A percentile compares a stretch with the other conserved stretches of the same genome.
These are phyloP conservation scores for Camponotus vicinus DNA, from an alignment of 1,140 invertebrate genomes.

Conservation along the genomic window DNA sequence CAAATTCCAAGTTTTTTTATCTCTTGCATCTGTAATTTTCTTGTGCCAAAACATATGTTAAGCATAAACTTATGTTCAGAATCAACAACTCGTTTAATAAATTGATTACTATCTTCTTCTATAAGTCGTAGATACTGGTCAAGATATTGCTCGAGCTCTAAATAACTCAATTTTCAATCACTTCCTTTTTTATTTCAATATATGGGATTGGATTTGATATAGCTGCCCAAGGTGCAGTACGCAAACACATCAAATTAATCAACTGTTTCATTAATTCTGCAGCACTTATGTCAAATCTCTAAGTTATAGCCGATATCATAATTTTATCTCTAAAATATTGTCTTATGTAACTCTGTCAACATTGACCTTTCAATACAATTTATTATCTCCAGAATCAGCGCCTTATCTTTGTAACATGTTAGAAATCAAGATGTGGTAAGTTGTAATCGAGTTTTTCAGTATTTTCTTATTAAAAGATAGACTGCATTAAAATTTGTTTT, in stretches of 20 bases:
- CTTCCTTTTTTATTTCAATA: constrained; percentile 90
- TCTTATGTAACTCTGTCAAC: constrained; percentile 94
- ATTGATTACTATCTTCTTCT: constrained; percentile 92
- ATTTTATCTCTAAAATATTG: constrained; percentile 88
- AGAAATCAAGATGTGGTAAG: constrained; percentile 80
- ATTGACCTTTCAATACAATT: constrained; percentile 92
- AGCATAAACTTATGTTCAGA: constrained; percentile 85
- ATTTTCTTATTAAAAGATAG: constrained; percentile 69
- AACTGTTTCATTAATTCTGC: constrained; percentile 90
- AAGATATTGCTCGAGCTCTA: constrained; percentile 88
- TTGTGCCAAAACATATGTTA: constrained; percentile 93
- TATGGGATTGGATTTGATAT: constrained; percentile 91
- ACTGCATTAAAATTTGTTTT: constrained; percentile 86
- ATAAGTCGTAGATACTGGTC: constrained; percentile 94
- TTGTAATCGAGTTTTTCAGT: constrained; percentile 80
- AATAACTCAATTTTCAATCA: constrained; percentile 86
- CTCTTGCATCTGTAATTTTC: constrained; percentile 93
- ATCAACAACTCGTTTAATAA: constrained; percentile 91
- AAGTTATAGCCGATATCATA: constrained; percentile 90
- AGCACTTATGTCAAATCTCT: constrained; percentile 91
- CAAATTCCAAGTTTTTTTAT: constrained; percentile 84
- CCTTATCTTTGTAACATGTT: constrained; percentile 74
- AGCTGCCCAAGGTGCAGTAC: constrained; percentile 90
- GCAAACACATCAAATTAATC: constrained; percentile 92
- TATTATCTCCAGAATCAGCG: constrained; percentile 79